phyloP scores from a whole-genome alignment of 2,888 invertebrate species.

The Lepeophtheirus nordmannii region DNA sequence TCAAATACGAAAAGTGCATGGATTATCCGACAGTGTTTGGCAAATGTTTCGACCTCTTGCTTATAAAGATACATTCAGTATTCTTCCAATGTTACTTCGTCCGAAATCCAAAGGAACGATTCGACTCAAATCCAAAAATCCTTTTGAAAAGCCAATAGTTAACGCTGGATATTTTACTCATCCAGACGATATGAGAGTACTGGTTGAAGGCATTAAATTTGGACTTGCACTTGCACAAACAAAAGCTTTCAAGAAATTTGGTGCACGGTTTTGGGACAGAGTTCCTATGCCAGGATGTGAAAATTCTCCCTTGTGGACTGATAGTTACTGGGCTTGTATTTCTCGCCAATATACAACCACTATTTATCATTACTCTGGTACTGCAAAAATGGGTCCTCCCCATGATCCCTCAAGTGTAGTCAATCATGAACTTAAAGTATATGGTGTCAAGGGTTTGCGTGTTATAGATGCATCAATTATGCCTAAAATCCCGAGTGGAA shows the following conservation, averaged over 20 bases:
- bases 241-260: conserved; percentile 48
- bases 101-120: conserved; percentile 56
- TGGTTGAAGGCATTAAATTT: conserved; percentile 54
- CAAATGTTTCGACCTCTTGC: conserved; percentile 30
- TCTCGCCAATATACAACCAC: conserved; percentile 51
- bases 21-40: conserved; percentile 30
- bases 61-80: conserved; percentile 42
- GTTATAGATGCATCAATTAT: conserved; percentile 65
- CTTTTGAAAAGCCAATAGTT: conserved; percentile 57
- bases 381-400: conserved; percentile 30
- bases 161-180: conserved; percentile 63
- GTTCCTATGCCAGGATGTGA: conserved; percentile 63
- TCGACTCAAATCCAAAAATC: conserved; percentile 51
- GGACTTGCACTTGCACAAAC: conserved; percentile 63
- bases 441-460: conserved; percentile 50
- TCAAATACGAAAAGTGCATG: conserved; percentile 48
- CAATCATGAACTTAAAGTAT: conserved; percentile 53
- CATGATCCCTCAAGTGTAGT: conserved; percentile 54
- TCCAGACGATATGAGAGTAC: conserved; percentile 45
- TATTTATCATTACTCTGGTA: conserved; percentile 40
- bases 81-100: conserved; percentile 53
- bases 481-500: conserved; percentile 57
- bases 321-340: conserved; percentile 53
- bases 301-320: conserved; percentile 51
- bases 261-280: conserved; percentile 51